Conservation (phyloP, 2,888 invertebrate species). For the Caenorhabditis doughertyi region DNA sequence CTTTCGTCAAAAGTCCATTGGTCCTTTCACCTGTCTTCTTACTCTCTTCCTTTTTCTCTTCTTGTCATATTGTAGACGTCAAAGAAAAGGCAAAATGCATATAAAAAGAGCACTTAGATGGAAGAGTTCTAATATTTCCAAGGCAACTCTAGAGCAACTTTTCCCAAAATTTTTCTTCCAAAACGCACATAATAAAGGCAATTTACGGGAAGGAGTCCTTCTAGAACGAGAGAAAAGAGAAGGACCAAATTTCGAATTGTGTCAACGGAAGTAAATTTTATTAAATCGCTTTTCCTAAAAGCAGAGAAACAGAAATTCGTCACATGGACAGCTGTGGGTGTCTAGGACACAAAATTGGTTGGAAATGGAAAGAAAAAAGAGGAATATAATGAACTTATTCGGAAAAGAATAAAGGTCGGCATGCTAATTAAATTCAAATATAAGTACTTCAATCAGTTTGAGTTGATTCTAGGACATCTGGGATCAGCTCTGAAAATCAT, state of each 20-base stretch:
- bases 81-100: neutral
- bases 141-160: constrained; percentile 1
- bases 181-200: constrained; percentile 40
- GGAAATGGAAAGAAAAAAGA: neutral
- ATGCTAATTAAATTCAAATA: no score
- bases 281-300: constrained; percentile 39
- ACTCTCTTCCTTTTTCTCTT: neutral
- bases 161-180: constrained; percentile 14
- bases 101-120: constrained; percentile 28
- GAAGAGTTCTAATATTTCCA: constrained; percentile 24
- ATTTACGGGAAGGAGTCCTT: constrained; percentile 22
- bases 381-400: constrained; percentile 6
- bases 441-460: no score
- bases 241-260: constrained; percentile 33
- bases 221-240: neutral
- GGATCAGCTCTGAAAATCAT: no score
- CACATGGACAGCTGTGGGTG: constrained; percentile 23
- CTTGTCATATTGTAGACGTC: constrained; percentile 9
- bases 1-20: neutral
- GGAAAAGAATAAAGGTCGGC: neutral
- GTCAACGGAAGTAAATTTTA: constrained; percentile 39
- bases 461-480: no score
- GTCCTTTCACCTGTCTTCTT: neutral
- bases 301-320: constrained; percentile 24
- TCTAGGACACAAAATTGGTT: neutral